A percentile compares a stretch with the other conserved stretches of the same genome.
Conservation (phyloP, 2,113 vertebrate genomes). For the Oreochromis spilurus region DNA sequence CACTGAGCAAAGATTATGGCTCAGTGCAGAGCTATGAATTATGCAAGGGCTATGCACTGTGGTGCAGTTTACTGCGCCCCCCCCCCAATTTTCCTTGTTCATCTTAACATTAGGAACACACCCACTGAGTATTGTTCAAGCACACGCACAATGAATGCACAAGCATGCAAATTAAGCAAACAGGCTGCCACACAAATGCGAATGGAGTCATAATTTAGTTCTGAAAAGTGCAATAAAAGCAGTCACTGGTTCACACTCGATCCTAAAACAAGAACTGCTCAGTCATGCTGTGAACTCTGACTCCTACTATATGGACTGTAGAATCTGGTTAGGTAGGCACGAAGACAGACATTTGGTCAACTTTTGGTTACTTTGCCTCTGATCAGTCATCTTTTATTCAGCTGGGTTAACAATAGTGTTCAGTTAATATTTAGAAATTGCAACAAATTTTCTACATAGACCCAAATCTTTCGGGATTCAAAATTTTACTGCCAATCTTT, state of each 20-base stretch:
- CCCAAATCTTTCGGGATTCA: fast-evolving
- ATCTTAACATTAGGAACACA: constrained; percentile 30
- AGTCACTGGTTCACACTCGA: not conserved
- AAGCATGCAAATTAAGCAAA: constrained; percentile 23
- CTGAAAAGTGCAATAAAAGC: not conserved
- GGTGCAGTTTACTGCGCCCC: not conserved
- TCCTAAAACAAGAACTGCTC: not conserved
- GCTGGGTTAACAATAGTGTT: not conserved
- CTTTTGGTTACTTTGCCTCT: not conserved
- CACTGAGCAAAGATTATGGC: constrained; percentile 61
- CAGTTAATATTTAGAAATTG: not conserved
- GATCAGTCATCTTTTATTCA: not conserved
- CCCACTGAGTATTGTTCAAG: constrained; percentile 18
- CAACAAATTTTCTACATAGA: not conserved
- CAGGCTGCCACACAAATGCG: not conserved
- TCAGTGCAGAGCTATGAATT: constrained; percentile 62
- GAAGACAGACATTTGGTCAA: not conserved
- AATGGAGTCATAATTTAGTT: not conserved
- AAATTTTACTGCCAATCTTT: not conserved
- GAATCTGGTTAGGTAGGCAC: not conserved
- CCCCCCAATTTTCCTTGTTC: constrained; percentile 2
- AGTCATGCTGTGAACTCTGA: not conserved
- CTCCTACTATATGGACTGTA: not conserved
- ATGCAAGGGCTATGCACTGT: constrained; percentile 48
- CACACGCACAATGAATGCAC: not conserved